Percentiles rank a stretch among this genome's conserved stretches.
Evolutionary conservation across 1,140 invertebrate genomes (phyloP).

Genomic region (Notospermus geniculatus): DNA sequence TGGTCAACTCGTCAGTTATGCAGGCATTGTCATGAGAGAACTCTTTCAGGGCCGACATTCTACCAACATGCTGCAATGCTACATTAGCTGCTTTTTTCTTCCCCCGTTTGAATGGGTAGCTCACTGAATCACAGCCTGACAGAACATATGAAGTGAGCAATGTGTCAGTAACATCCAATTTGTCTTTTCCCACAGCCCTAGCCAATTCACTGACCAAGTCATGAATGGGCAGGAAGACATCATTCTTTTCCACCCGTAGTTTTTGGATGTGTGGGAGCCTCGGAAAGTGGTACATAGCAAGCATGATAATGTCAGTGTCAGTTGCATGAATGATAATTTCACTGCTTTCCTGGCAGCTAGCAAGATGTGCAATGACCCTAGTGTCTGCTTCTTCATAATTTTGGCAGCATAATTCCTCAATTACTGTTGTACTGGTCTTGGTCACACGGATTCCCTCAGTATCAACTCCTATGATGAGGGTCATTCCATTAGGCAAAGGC

Average conservation of each 20-base stretch:
- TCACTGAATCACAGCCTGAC: constrained; percentile 4
- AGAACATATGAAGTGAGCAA: constrained; percentile 1
- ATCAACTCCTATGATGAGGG: too few species aligned
- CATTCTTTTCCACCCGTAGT: constrained; percentile 9
- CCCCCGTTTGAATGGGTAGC: constrained; percentile 4
- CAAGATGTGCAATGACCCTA: not conserved
- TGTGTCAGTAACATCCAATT: not conserved
- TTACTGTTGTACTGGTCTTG: not conserved
- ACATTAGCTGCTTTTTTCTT: not conserved
- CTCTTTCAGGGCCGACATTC: not conserved
- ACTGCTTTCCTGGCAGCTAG: not conserved
- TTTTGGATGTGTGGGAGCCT: not conserved
- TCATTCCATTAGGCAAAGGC: too few species aligned
- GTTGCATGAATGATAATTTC: constrained; percentile 3
- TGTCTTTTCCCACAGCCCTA: not conserved
- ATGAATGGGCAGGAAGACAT: constrained; percentile 7
- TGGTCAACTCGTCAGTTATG: not conserved
- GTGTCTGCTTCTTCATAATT: constrained; percentile 7
- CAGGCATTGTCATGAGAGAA: not conserved
- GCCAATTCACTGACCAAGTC: not conserved
- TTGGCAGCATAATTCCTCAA: not conserved
- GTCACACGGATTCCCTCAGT: too few species aligned
- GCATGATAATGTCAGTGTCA: constrained; percentile 7
- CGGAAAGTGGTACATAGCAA: not conserved
- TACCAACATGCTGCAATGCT: not conserved